These are phyloP conservation scores for Arenaria interpres DNA, from an alignment of 2,113 vertebrate genomes.

Conservation along the genomic window DNA sequence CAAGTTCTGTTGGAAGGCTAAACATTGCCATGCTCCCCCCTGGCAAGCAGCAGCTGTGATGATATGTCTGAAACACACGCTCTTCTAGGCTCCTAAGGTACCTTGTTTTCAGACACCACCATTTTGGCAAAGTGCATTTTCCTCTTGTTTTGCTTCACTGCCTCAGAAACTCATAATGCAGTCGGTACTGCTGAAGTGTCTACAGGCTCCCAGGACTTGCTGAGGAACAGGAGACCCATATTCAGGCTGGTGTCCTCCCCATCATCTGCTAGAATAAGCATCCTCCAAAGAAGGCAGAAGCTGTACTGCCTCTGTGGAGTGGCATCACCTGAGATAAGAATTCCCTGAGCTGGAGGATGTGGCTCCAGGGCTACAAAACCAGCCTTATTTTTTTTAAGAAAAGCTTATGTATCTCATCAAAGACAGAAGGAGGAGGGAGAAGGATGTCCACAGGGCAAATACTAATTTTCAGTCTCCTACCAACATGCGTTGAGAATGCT, in stretches of 20 bases:
- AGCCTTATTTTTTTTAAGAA: background rate
- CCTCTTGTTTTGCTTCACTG: background rate
- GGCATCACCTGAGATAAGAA: background rate
- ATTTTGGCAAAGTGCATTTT: background rate
- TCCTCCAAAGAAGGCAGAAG: background rate
- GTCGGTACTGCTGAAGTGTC: background rate
- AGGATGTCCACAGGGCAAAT: background rate
- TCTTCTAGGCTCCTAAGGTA: background rate
- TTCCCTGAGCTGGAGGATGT: background rate
- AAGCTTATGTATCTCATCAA: background rate
- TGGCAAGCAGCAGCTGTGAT: background rate
- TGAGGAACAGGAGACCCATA: background rate
- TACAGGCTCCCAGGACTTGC: background rate
- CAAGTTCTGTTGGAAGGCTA: background rate
- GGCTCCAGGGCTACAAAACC: background rate
- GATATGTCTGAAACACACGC: background rate
- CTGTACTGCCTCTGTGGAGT: background rate
- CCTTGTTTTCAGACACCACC: background rate
- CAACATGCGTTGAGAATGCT: background rate
- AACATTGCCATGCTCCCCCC: rapidly evolving
- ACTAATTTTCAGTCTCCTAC: background rate
- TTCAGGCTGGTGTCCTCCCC: background rate
- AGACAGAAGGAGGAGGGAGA: background rate
- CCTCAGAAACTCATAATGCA: background rate
- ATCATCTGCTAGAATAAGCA: background rate